Percentiles rank a stretch among this genome's conserved stretches.
These are phyloP conservation scores for Saturnia japonica DNA, from an alignment of 2,888 invertebrate genomes.

Conservation along the genomic window DNA sequence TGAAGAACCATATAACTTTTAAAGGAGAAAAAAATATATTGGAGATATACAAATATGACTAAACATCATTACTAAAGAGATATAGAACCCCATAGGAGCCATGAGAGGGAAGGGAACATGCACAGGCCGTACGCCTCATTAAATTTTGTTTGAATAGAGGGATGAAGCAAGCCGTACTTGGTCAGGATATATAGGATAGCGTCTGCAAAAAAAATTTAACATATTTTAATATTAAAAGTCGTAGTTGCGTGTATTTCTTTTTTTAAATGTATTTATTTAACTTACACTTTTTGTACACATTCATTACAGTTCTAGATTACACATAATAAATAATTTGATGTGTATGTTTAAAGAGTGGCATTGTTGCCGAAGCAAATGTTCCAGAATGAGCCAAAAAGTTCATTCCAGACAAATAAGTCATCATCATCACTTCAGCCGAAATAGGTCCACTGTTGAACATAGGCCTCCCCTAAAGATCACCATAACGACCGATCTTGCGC, in stretches of 20 bases:
- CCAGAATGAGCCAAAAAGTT: too few relatives aligned
- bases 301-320: neutral
- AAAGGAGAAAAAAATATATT: neutral
- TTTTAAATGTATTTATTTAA: neutral
- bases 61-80: slow-evolving; percentile 21
- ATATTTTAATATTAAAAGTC: neutral
- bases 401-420: too few relatives aligned
- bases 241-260: neutral
- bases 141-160: slow-evolving; percentile 80
- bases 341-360: too few relatives aligned
- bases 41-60: slow-evolving; percentile 2
- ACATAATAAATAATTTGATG: too few relatives aligned
- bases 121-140: slow-evolving; percentile 69
- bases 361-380: too few relatives aligned
- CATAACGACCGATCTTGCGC: too few relatives aligned
- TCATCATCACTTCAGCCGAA: too few relatives aligned
- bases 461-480: too few relatives aligned
- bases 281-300: neutral
- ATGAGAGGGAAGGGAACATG: slow-evolving; percentile 35
- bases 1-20: neutral
- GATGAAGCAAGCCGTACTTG: slow-evolving; percentile 60
- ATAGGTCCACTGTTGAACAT: too few relatives aligned
- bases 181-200: slow-evolving; percentile 52
- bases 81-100: slow-evolving; percentile 29
- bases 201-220: slow-evolving; percentile 35